Percentiles rank a stretch among this genome's conserved stretches.
These are phyloP conservation scores for Bhutanitis thaidina DNA, from an alignment of 2,888 invertebrate genomes.

Conservation along the genomic window DNA sequence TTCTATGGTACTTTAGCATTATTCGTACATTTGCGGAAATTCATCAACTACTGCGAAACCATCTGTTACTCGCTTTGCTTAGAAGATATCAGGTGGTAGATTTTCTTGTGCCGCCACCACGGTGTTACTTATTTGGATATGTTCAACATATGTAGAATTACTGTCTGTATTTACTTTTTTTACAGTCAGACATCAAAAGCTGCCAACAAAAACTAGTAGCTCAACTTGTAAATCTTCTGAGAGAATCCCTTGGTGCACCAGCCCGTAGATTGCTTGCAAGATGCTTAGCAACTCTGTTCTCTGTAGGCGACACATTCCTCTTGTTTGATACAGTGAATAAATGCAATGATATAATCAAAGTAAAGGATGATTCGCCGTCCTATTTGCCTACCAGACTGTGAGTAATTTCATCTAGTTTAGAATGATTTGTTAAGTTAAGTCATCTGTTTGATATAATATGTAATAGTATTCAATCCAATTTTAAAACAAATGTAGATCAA, in stretches of 20 bases:
- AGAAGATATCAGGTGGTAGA: no score
- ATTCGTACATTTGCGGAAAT: no score
- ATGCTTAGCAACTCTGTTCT: slow-evolving; percentile 95
- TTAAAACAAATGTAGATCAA: no score
- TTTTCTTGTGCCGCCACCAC: no score
- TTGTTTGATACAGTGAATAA: slow-evolving; percentile 98
- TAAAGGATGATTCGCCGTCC: slow-evolving; percentile 98
- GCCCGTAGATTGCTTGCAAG: slow-evolving; percentile 94
- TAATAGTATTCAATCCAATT: no score
- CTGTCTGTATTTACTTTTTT: no score
- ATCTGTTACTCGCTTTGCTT: no score
- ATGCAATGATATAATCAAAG: slow-evolving; percentile 97
- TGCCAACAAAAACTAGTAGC: slow-evolving; percentile 97
- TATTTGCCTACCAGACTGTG: slow-evolving; percentile 96
- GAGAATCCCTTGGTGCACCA: slow-evolving; percentile 95
- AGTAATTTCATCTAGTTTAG: slow-evolving; percentile 63
- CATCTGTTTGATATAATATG: no score
- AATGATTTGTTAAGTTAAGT: not conserved
- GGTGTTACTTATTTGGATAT: no score
- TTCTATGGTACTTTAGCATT: no score
- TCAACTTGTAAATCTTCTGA: slow-evolving; percentile 93
- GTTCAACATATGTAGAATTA: no score
- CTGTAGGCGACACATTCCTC: slow-evolving; percentile 97
- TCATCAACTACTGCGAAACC: no score
- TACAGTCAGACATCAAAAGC: slow-evolving; percentile 96